Conservation (phyloP, 2,888 invertebrate genomes). For the Meteorus cinctellus region DNA sequence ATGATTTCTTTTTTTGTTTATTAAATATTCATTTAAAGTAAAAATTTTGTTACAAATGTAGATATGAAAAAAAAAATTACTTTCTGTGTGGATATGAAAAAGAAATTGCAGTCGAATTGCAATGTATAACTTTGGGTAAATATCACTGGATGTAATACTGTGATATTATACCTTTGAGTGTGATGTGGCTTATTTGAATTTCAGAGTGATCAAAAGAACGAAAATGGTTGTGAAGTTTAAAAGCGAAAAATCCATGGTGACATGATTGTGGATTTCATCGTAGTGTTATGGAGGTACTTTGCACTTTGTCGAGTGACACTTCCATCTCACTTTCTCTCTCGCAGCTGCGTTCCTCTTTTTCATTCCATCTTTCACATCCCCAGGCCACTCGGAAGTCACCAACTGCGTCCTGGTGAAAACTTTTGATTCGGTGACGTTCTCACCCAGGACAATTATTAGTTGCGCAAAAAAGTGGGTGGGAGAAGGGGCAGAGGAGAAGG, state of each 20-base stretch:
- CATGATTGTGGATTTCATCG: not conserved
- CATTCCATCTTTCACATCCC: not conserved
- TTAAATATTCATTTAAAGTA: too few species aligned
- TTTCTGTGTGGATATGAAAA: too few species aligned
- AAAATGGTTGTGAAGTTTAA: not conserved
- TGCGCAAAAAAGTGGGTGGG: not conserved
- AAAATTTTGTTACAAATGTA: too few species aligned
- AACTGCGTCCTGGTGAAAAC: not conserved
- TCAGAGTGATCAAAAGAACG: constrained; percentile 2
- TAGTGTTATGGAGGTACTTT: constrained; percentile 1
- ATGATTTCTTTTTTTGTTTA: too few species aligned
- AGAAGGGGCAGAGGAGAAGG: not conserved
- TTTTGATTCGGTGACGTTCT: not conserved
- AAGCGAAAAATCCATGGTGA: constrained; percentile 8
- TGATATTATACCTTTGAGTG: not conserved
- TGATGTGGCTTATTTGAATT: not conserved
- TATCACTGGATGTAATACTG: not conserved
- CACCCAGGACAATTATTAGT: not conserved
- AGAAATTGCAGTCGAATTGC: too few species aligned
- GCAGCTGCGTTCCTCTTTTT: not conserved
- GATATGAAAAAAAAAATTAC: too few species aligned
- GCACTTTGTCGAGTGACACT: constrained; percentile 3
- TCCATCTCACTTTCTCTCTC: not conserved
- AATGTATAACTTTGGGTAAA: not conserved
- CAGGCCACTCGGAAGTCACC: not conserved